A percentile compares a stretch with the other conserved stretches of the same genome.
These are phyloP conservation scores for Meganola albula DNA, from an alignment of 2,888 invertebrate species.

Conservation along the genomic window DNA sequence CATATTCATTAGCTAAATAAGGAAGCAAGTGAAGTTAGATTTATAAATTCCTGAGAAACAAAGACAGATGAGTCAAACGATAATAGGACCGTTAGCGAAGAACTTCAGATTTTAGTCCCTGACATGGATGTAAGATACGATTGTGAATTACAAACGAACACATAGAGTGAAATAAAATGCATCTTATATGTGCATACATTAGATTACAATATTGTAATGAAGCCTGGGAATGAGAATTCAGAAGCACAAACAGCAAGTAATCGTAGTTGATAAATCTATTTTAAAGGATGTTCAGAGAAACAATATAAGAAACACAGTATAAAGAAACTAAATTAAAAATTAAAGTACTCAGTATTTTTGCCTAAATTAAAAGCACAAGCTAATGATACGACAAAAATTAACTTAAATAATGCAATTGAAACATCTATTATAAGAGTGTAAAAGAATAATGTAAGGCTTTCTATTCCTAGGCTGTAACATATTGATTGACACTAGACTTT, in stretches of 20 bases:
- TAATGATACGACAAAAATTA: no score
- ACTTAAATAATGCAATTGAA: no score
- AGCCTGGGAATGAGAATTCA: conserved; percentile 31
- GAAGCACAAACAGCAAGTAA: conserved; percentile 16
- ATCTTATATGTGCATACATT: conserved; percentile 22
- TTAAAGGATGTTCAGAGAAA: no score
- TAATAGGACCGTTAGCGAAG: conserved; percentile 32
- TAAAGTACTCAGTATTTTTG: no score
- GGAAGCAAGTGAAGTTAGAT: conserved; percentile 16
- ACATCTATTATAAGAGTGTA: no score
- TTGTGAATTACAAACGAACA: conserved; percentile 33
- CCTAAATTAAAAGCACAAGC: no score
- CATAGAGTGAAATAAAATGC: conserved; percentile 25
- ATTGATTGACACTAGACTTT: no score
- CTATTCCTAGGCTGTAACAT: no score
- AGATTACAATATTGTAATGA: conserved; percentile 32
- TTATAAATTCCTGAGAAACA: conserved; percentile 24
- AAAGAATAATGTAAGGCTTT: no score
- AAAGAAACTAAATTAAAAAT: conserved; percentile 11
- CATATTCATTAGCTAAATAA: conserved; percentile 24
- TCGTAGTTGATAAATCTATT: conserved; percentile 9
- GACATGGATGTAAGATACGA: conserved; percentile 32
- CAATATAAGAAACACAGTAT: no score
- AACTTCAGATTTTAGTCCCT: conserved; percentile 33
- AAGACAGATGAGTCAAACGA: conserved; percentile 28